phyloP scores from a whole-genome alignment of 1,140 invertebrate species.

The Diorhabda sublineata region DNA sequence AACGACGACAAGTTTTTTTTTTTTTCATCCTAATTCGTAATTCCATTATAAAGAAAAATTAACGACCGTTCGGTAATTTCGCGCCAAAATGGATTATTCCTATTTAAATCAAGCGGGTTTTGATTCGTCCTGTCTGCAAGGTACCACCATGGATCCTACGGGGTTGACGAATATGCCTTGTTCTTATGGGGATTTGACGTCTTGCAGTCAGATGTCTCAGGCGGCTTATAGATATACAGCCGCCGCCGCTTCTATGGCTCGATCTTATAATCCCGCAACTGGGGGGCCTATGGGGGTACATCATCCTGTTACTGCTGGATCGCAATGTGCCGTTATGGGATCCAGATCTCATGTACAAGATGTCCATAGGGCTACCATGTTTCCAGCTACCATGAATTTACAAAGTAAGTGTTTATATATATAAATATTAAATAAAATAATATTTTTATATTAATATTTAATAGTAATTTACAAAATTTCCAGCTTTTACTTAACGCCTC shows the following conservation, averaged over 20 bases:
- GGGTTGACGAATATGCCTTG: constrained; percentile 64
- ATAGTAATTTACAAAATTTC: too few relatives aligned
- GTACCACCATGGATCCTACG: constrained; percentile 58
- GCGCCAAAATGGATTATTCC: constrained; percentile 62
- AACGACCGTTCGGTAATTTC: not conserved
- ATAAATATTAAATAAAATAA: not conserved
- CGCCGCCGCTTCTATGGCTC: constrained; percentile 53
- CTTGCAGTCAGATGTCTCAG: constrained; percentile 82
- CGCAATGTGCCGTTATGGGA: constrained; percentile 59
- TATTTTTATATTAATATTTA: too few relatives aligned
- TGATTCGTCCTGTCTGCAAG: constrained; percentile 62
- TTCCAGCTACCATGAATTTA: constrained; percentile 61
- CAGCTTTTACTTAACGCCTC: too few relatives aligned
- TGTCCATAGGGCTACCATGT: constrained; percentile 58
- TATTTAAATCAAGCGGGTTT: constrained; percentile 69
- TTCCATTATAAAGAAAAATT: not conserved
- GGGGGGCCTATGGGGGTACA: constrained; percentile 48
- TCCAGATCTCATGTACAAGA: constrained; percentile 53
- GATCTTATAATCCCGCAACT: constrained; percentile 49
- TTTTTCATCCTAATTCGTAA: not conserved
- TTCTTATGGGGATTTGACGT: constrained; percentile 77
- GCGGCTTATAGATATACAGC: constrained; percentile 68
- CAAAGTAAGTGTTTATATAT: constrained; percentile 52
- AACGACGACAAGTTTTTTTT: not conserved
- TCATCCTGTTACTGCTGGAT: constrained; percentile 51